Evolutionary conservation across 2,888 invertebrate species (phyloP).

Genomic region (Schizotus pectinicornis): DNA sequence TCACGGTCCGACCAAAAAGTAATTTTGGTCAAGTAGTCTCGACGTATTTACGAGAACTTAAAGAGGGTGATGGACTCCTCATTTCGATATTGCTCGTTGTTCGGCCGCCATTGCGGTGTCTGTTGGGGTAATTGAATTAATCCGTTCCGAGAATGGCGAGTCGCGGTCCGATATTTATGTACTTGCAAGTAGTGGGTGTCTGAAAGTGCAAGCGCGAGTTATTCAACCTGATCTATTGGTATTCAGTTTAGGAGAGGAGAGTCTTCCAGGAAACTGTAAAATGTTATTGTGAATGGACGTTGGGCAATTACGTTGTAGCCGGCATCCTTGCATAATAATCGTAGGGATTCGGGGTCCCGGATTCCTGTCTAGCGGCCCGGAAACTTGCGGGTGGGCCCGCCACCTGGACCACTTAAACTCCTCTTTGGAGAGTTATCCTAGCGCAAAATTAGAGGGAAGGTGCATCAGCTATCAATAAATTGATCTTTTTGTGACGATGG

Average conservation of each 20-base stretch:
- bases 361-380: constrained; percentile 1
- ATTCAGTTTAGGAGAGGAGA: constrained; percentile 28
- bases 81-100: too few relatives aligned
- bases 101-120: neutral
- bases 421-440: constrained; percentile 18
- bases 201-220: constrained; percentile 20
- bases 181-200: constrained; percentile 24
- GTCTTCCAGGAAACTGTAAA: constrained; percentile 34
- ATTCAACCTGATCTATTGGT: constrained; percentile 33
- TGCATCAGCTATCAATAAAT: constrained; percentile 35
- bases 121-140: constrained; percentile 23
- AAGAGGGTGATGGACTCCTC: too few relatives aligned
- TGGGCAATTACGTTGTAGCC: neutral
- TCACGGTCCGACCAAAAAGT: too few relatives aligned
- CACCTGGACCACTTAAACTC: constrained; percentile 32
- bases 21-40: too few relatives aligned
- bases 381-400: constrained; percentile 10
- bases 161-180: constrained; percentile 21
- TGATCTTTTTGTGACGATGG: constrained; percentile 33
- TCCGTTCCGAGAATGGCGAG: constrained; percentile 15
- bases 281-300: constrained; percentile 8
- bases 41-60: too few relatives aligned
- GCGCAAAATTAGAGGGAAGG: constrained; percentile 32
- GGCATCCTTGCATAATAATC: constrained; percentile 9
- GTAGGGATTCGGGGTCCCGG: neutral